These are phyloP conservation scores for Bostrychus sinensis DNA, from an alignment of 2,113 vertebrate genomes.

Conservation along the genomic window DNA sequence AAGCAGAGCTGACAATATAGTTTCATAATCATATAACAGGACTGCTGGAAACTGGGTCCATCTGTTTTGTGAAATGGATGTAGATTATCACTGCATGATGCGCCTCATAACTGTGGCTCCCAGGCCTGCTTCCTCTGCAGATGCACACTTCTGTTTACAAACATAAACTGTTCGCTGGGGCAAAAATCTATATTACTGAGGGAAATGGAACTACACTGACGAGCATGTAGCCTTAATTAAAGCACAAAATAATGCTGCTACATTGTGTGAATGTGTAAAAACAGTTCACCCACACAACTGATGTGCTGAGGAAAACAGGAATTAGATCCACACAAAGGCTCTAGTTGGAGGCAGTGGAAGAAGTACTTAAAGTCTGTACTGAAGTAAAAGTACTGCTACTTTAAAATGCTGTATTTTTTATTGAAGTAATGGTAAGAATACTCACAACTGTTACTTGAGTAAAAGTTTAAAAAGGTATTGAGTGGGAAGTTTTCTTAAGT, in stretches of 20 bases:
- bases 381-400: not conserved
- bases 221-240: conserved; percentile 10
- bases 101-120: conserved; percentile 46
- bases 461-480: too few relatives aligned
- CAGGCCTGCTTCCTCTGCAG: conserved; percentile 28
- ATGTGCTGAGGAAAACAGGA: conserved; percentile 6
- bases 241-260: conserved; percentile 17
- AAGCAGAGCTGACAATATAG: conserved; percentile 39
- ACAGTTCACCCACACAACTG: not conserved
- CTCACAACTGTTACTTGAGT: too few relatives aligned
- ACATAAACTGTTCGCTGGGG: conserved; percentile 7
- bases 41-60: conserved; percentile 58
- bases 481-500: too few relatives aligned
- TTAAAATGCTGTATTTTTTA: not conserved
- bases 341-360: too few relatives aligned
- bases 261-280: not conserved
- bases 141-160: conserved; percentile 38
- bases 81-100: conserved; percentile 45
- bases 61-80: conserved; percentile 54
- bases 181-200: conserved; percentile 8
- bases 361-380: not conserved
- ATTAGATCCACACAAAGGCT: not conserved
- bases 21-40: conserved; percentile 43
- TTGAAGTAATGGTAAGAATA: too few relatives aligned
- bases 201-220: not conserved